Evolutionary conservation across 1,140 invertebrate species (phyloP).

Genomic region (Drosophila miranda): DNA sequence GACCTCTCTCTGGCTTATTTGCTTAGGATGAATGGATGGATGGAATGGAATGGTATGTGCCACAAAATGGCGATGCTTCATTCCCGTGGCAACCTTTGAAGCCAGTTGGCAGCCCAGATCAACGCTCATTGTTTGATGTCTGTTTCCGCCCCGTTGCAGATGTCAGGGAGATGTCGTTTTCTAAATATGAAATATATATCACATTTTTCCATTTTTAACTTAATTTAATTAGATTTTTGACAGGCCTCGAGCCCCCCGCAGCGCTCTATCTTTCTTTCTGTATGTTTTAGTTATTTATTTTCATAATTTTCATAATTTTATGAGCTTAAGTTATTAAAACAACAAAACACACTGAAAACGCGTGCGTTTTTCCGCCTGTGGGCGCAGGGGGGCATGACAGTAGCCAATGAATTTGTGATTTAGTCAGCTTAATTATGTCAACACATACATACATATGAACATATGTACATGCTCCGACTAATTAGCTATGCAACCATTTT

Average conservation of each 20-base stretch:
- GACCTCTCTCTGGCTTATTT: conserved; percentile 51
- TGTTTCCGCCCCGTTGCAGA: conserved; percentile 26
- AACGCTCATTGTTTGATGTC: conserved; percentile 12
- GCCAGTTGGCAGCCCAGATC: conserved; percentile 21
- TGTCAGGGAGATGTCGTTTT: conserved; percentile 47
- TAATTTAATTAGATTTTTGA: conserved; percentile 64
- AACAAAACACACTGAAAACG: conserved; percentile 34
- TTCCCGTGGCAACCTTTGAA: conserved; percentile 67
- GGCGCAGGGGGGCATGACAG: conserved; percentile 5
- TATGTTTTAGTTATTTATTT: conserved; percentile 64
- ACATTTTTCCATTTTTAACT: conserved; percentile 31
- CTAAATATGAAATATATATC: no score
- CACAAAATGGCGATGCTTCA: conserved; percentile 1
- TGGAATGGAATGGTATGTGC: neutral
- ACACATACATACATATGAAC: conserved; percentile 27
- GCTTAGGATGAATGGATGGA: conserved; percentile 49
- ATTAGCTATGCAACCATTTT: conserved; percentile 69
- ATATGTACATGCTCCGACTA: conserved; percentile 27
- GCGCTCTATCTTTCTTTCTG: neutral
- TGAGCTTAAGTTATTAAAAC: conserved; percentile 78
- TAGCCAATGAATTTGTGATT: conserved; percentile 49
- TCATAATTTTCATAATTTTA: conserved; percentile 78
- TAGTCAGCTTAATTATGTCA: conserved; percentile 59
- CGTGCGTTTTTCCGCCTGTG: conserved; percentile 25
- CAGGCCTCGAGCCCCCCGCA: neutral